Percentiles rank a stretch among this genome's conserved stretches.
Evolutionary conservation across 2,113 vertebrate genomes (phyloP).

Genomic region (Ceratotherium simum): DNA sequence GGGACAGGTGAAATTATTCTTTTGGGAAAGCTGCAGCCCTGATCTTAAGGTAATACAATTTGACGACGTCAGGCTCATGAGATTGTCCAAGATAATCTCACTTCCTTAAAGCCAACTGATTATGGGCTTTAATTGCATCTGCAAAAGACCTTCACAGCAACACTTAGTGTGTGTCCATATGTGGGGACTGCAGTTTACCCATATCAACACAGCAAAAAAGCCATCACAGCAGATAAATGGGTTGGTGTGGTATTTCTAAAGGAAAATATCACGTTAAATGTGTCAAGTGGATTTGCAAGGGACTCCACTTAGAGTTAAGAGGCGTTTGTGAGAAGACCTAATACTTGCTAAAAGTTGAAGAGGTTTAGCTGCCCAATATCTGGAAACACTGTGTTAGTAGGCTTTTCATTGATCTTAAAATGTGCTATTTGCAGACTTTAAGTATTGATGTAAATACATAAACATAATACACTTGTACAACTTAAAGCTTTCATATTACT

Average conservation of each 20-base stretch:
- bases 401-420: neutral
- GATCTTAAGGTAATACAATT: neutral
- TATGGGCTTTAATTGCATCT: neutral
- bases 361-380: neutral
- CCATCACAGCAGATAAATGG: neutral
- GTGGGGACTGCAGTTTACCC: neutral
- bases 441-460: neutral
- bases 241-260: neutral
- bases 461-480: neutral
- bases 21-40: neutral
- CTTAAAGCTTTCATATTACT: neutral
- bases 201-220: neutral
- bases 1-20: neutral
- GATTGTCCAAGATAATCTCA: neutral
- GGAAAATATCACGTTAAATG: neutral
- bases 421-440: neutral
- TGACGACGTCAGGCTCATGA: neutral
- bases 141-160: neutral
- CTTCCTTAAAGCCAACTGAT: neutral
- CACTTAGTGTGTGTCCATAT: neutral
- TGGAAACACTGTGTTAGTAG: neutral
- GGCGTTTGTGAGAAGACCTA: neutral
- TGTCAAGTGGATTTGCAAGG: neutral
- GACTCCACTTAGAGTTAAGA: neutral
- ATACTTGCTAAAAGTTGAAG: neutral